phyloP scores from a whole-genome alignment of 1,140 invertebrate genomes.

The Saccostrea echinata region DNA sequence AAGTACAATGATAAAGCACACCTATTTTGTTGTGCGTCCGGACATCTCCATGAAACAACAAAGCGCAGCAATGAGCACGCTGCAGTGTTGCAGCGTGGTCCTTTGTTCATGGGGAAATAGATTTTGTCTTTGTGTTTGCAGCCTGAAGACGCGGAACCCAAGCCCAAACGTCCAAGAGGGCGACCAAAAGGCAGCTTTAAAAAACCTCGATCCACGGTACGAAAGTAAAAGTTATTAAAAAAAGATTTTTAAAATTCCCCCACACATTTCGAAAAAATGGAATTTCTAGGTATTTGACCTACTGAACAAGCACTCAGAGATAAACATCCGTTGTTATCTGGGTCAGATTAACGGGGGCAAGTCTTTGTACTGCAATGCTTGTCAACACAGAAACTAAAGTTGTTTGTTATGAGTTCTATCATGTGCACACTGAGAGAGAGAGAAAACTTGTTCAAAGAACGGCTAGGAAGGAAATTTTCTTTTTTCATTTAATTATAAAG shows the following conservation, averaged over 20 bases:
- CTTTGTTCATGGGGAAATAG: background rate
- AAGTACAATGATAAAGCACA: background rate
- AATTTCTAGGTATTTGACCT: constrained; percentile 24
- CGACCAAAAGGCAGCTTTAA: constrained; percentile 29
- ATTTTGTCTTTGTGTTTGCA: constrained; percentile 9
- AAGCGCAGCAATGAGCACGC: background rate
- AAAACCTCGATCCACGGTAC: constrained; percentile 8
- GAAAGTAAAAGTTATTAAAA: background rate
- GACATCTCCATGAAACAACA: background rate
- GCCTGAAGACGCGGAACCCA: background rate
- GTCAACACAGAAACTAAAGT: background rate
- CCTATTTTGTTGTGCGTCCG: background rate
- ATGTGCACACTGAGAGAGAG: background rate
- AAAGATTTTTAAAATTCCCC: background rate
- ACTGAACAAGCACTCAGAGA: constrained; percentile 15
- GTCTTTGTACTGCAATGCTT: background rate
- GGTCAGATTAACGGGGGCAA: constrained; percentile 28
- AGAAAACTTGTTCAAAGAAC: background rate
- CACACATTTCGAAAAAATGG: background rate
- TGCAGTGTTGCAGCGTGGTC: background rate
- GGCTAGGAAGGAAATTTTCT: too few species aligned
- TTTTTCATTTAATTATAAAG: too few species aligned
- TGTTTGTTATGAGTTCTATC: background rate
- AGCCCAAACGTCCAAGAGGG: background rate
- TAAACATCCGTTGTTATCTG: constrained; percentile 29